Base-by-base conservation (phyloP, 1,140 invertebrate species). In the Cydia splendana region DNA sequence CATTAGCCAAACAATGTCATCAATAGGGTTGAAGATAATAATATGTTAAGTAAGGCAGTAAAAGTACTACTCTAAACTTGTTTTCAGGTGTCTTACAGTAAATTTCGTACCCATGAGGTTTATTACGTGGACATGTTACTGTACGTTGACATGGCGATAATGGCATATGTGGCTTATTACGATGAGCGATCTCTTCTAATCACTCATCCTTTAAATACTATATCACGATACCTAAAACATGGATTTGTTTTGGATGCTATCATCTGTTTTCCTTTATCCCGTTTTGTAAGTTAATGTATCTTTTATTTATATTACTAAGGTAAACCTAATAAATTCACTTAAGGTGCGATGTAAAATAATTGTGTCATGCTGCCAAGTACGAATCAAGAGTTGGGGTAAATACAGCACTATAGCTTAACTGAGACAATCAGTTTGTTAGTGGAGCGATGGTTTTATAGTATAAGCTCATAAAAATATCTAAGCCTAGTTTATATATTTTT, bases 131-230 rank as follows among this genome's bases (percentile, higher is more conserved):
- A 93, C 51, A 80, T 87, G 69, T 28, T 88, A 13, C 28, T 91
- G 57, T 93, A 93, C 57, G 13, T 89, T 7, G 93, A 94, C 71
- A 79, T 93, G 5, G 65, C 91, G n/a, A 75, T 93, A 53, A 94
- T 92, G 91, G 78, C 87, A 0, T 93, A 92, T 62, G 90, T 94
- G 0, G 92, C 90, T 0, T 94, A 91, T 78, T 93, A 94, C 76
- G 85, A 93, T 13, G 85, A 90, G 5, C 81, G 79, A 20, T 91
- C 90, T 0, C 79, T 93, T 15, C 79, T 94, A 0, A 82, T 94
- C 20, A 93, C 90, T 12, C 93, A 94, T 76, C 92, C 93, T 0
- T 79, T 92, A 9, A 75, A 88, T 3, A 93, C 91, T 1, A 80
- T 91, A 0, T 85, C 84, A 2, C 78, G 88, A 75, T 94, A 93